A percentile compares a stretch with the other conserved stretches of the same genome.
Conservation (phyloP, 2,888 invertebrate species). For the Chrysomela aeneicollis region DNA sequence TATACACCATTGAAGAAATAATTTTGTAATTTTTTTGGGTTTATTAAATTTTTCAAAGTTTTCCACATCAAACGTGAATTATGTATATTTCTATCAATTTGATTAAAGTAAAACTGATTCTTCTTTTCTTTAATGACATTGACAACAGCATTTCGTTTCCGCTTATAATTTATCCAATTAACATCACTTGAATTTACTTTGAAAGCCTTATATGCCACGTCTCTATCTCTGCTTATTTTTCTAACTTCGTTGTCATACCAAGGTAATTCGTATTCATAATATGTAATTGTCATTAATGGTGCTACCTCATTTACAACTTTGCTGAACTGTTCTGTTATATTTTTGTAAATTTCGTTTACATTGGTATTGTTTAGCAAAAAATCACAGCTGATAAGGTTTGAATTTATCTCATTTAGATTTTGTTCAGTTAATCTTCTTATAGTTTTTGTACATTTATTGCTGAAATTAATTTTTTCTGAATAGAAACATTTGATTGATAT, state of each 20-base stretch:
- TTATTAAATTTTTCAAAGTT: constrained; percentile 12
- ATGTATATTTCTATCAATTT: constrained; percentile 19
- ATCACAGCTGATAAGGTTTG: constrained; percentile 4
- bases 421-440: constrained; percentile 10
- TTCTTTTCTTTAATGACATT: constrained; percentile 17
- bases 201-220: constrained; percentile 12
- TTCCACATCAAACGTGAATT: constrained; percentile 9
- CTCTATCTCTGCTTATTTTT: constrained; percentile 6
- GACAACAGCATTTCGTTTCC: constrained; percentile 13
- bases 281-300: constrained; percentile 5
- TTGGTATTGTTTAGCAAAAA: neutral
- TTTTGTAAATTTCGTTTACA: neutral
- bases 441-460: constrained; percentile 9
- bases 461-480: neutral
- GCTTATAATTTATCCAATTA: constrained; percentile 10
- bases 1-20: constrained; percentile 12
- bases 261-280: constrained; percentile 17
- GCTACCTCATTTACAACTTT: neutral
- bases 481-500: neutral
- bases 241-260: constrained; percentile 21
- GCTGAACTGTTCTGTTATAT: neutral
- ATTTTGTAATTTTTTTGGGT: constrained; percentile 9
- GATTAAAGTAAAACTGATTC: constrained; percentile 13
- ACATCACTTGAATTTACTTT: constrained; percentile 13
- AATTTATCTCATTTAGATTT: constrained; percentile 3